phyloP scores from a whole-genome alignment of 2,888 invertebrate genomes.

The Troglohyphantes excavatus region DNA sequence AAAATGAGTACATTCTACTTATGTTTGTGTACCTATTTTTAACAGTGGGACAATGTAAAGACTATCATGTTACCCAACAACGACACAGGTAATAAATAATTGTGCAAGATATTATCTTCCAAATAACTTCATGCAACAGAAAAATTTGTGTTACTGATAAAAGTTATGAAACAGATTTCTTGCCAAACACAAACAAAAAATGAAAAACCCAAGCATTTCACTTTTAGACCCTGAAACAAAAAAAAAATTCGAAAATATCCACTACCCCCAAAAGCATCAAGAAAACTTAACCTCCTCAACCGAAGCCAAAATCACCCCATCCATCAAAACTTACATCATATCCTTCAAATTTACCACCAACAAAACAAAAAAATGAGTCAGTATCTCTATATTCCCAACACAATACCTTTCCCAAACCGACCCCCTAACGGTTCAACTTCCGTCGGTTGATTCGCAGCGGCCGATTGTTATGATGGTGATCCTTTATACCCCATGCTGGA shows the following conservation, averaged over 20 bases:
- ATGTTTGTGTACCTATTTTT: too few relatives aligned
- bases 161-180: too few relatives aligned
- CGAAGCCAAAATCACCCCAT: not conserved
- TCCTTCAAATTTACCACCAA: slow-evolving; percentile 13
- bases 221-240: too few relatives aligned
- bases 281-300: not conserved
- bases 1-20: too few relatives aligned
- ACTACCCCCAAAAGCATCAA: not conserved
- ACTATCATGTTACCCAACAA: too few relatives aligned
- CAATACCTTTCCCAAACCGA: not conserved
- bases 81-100: too few relatives aligned
- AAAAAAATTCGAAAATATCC: not conserved
- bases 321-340: slow-evolving; percentile 11
- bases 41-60: too few relatives aligned
- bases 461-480: slow-evolving; percentile 36
- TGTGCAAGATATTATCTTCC: too few relatives aligned
- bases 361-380: slow-evolving; percentile 23
- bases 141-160: too few relatives aligned
- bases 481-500: slow-evolving; percentile 32
- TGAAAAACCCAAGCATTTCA: too few relatives aligned
- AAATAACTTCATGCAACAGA: too few relatives aligned
- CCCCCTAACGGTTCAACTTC: slow-evolving; percentile 39
- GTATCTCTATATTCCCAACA: not conserved
- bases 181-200: too few relatives aligned
- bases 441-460: slow-evolving; percentile 8